Percentiles rank a stretch among this genome's conserved stretches.
Evolutionary conservation across 2,797 vertebrate species (phyloP).

Genomic region (Hoplostethus mediterraneus): DNA sequence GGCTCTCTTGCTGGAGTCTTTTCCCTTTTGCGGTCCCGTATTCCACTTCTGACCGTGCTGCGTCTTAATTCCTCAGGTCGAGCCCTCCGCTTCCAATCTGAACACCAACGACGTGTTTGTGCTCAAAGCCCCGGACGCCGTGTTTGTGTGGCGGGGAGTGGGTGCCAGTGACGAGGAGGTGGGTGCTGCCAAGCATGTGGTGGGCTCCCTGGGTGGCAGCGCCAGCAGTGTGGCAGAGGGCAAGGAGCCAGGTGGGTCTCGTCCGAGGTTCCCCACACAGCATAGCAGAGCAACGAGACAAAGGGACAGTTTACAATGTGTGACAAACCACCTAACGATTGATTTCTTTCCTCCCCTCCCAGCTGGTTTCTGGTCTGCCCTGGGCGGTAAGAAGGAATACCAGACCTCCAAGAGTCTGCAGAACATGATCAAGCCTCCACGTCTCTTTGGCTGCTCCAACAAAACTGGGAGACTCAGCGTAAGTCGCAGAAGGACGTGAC

Average conservation of each 20-base stretch:
- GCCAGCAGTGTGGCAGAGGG: conserved; percentile 78
- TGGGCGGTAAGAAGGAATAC: conserved; percentile 86
- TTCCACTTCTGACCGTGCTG: conserved; percentile 2
- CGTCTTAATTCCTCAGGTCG: conserved; percentile 68
- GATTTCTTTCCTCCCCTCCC: conserved; percentile 15
- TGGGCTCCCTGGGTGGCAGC: conserved; percentile 77
- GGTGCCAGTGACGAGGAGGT: conserved; percentile 82
- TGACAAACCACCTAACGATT: not conserved
- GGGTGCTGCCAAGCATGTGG: conserved; percentile 79
- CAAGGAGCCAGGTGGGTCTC: conserved; percentile 83
- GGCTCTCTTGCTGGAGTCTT: not conserved
- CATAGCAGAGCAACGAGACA: not conserved
- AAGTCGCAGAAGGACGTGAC: conserved; percentile 48
- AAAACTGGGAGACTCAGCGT: conserved; percentile 84
- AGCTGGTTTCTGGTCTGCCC: conserved; percentile 84
- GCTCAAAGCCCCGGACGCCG: conserved; percentile 67
- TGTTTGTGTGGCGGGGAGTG: conserved; percentile 82
- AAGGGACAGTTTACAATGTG: not conserved
- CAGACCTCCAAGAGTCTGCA: conserved; percentile 84
- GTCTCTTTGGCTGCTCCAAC: conserved; percentile 89
- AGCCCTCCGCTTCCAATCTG: conserved; percentile 72
- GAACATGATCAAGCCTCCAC: conserved; percentile 70
- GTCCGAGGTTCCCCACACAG: not conserved
- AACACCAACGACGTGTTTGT: conserved; percentile 89
- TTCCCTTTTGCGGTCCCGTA: not conserved